These are phyloP conservation scores for Acanthis flammea DNA, from an alignment of 2,797 vertebrate species.

Conservation along the genomic window DNA sequence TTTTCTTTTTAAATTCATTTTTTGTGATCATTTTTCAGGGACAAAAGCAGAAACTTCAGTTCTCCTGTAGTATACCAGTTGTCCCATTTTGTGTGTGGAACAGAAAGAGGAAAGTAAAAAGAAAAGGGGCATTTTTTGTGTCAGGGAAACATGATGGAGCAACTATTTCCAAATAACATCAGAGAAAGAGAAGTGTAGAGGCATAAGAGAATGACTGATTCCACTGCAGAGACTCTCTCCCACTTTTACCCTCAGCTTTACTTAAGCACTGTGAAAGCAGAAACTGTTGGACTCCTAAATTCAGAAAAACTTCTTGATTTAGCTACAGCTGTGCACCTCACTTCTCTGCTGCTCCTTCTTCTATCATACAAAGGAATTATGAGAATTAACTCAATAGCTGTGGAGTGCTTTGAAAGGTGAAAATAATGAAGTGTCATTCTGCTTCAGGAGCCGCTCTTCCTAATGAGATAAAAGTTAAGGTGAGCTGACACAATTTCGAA, in stretches of 20 bases:
- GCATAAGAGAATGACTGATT: background rate
- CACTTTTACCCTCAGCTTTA: background rate
- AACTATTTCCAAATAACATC: background rate
- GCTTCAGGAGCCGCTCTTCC: background rate
- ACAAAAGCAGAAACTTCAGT: background rate
- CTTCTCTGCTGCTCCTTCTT: background rate
- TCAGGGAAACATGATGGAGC: background rate
- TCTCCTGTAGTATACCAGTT: background rate
- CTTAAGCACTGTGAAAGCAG: background rate
- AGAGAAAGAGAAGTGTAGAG: background rate
- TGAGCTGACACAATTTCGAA: background rate
- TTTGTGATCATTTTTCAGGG: background rate
- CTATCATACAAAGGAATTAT: background rate
- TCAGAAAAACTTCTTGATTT: background rate
- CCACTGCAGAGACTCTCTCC: background rate
- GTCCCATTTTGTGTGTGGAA: background rate
- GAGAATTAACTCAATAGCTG: background rate
- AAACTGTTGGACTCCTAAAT: background rate
- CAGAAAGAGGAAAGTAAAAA: background rate
- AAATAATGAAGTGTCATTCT: slow-evolving; percentile 1
- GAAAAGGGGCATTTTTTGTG: background rate
- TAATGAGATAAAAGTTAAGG: slow-evolving; percentile 6
- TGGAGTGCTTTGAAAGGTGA: background rate
- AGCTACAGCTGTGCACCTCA: background rate
- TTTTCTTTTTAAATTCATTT: background rate